Percentiles rank a stretch among this genome's conserved stretches.
These are phyloP conservation scores for Teleogryllus occipitalis DNA, from an alignment of 1,140 invertebrate genomes.

Conservation along the genomic window DNA sequence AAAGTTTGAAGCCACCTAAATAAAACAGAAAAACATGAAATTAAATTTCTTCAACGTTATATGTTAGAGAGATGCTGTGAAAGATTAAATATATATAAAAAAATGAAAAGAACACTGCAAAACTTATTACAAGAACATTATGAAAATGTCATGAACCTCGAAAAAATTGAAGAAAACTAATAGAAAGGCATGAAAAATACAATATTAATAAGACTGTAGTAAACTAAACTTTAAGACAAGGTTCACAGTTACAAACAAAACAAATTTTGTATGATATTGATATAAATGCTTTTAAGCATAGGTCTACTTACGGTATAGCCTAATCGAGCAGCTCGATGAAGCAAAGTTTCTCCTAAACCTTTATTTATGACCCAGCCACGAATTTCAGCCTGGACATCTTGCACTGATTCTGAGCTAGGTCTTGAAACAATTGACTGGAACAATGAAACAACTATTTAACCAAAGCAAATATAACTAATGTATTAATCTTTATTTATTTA, in stretches of 20 bases:
- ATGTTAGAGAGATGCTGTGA: too few species aligned
- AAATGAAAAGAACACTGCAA: too few species aligned
- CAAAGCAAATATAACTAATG: conserved; percentile 3
- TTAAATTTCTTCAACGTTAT: too few species aligned
- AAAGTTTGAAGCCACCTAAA: neutral
- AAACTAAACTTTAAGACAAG: too few species aligned
- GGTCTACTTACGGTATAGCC: conserved; percentile 66
- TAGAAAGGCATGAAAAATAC: too few species aligned
- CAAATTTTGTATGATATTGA: neutral
- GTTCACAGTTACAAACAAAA: neutral
- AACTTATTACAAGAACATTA: too few species aligned
- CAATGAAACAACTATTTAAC: neutral
- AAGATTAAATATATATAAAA: too few species aligned
- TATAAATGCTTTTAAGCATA: neutral
- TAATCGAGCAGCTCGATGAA: conserved; percentile 80
- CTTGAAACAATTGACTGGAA: conserved; percentile 35
- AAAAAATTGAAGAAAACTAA: too few species aligned
- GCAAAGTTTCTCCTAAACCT: conserved; percentile 81
- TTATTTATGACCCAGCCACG: conserved; percentile 88
- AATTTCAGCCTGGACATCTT: conserved; percentile 76
- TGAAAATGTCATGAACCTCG: too few species aligned
- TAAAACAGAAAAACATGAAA: neutral
- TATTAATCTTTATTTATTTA: neutral
- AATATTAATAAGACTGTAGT: too few species aligned
- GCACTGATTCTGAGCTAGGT: conserved; percentile 55